These are phyloP conservation scores for Cephus pygmeus DNA, from an alignment of 2,888 invertebrate species.

Conservation along the genomic window DNA sequence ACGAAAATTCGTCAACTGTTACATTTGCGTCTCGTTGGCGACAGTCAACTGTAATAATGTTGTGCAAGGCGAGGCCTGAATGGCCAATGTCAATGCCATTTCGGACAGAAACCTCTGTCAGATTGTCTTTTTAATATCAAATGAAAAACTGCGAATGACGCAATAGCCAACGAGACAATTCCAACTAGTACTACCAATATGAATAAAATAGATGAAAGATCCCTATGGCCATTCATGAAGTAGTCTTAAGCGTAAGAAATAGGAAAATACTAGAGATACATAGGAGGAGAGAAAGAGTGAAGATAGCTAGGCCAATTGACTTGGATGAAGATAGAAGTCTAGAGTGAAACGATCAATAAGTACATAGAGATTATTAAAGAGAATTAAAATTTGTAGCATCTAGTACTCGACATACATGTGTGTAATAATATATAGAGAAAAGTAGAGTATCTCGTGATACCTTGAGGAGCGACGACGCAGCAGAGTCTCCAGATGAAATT, in stretches of 20 bases:
- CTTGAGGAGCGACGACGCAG: background rate
- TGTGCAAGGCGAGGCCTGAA: no score
- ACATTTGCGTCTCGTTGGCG: no score
- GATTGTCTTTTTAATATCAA: no score
- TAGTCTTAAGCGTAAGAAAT: constrained; percentile 41
- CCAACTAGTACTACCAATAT: constrained; percentile 13
- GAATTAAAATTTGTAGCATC: constrained; percentile 13
- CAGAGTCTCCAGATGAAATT: background rate
- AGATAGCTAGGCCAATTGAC: constrained; percentile 10
- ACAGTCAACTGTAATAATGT: no score
- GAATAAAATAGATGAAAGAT: constrained; percentile 35
- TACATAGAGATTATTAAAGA: constrained; percentile 12
- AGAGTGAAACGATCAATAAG: constrained; percentile 20
- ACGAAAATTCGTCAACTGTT: no score
- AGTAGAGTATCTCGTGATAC: constrained; percentile 1
- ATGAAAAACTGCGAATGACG: background rate
- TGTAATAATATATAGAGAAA: constrained; percentile 5
- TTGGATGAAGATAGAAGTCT: constrained; percentile 27
- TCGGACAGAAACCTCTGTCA: no score
- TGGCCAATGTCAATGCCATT: no score
- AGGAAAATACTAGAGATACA: constrained; percentile 14
- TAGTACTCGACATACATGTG: constrained; percentile 35
- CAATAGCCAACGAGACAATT: background rate
- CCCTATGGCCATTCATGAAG: constrained; percentile 55
- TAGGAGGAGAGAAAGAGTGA: constrained; percentile 12